Conservation (phyloP, 2,113 vertebrate species). For the Phycodurus eques region DNA sequence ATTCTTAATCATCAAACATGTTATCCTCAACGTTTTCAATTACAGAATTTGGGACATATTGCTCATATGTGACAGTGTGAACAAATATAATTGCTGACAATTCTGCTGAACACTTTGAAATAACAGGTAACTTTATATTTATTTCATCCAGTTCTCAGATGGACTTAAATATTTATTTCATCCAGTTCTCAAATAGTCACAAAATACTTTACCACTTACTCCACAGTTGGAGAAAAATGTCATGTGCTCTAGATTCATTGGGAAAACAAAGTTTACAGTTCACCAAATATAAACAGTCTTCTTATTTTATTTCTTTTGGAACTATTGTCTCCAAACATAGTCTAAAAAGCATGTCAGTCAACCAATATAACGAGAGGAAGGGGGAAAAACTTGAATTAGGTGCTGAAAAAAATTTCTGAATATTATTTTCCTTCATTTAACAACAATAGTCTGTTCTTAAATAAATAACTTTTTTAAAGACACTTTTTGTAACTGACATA, state of each 20-base stretch:
- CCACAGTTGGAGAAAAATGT: conserved; percentile 45
- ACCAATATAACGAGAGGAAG: conserved; percentile 48
- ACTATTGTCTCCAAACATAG: not conserved
- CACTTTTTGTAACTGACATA: conserved; percentile 99
- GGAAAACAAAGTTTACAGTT: conserved; percentile 40
- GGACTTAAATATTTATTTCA: conserved; percentile 49
- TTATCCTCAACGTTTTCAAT: conserved; percentile 23
- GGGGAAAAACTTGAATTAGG: conserved; percentile 72
- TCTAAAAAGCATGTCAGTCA: conserved; percentile 67
- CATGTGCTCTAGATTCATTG: conserved; percentile 47
- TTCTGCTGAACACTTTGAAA: conserved; percentile 48
- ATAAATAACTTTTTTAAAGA: conserved; percentile 99
- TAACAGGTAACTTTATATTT: conserved; percentile 46
- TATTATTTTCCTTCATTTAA: conserved; percentile 89
- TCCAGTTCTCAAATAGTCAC: conserved; percentile 54
- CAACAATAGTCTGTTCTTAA: conserved; percentile 96
- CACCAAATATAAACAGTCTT: conserved; percentile 10
- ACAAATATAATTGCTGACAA: conserved; percentile 42
- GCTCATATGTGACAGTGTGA: conserved; percentile 27
- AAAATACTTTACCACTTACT: conserved; percentile 53
- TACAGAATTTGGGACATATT: conserved; percentile 34
- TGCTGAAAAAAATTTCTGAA: conserved; percentile 89
- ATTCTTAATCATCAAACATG: conserved; percentile 4
- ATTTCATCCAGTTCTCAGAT: conserved; percentile 55
- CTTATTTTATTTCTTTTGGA: not conserved